These are phyloP conservation scores for Taphrorychus bicolor DNA, from an alignment of 2,888 invertebrate species.

Conservation along the genomic window DNA sequence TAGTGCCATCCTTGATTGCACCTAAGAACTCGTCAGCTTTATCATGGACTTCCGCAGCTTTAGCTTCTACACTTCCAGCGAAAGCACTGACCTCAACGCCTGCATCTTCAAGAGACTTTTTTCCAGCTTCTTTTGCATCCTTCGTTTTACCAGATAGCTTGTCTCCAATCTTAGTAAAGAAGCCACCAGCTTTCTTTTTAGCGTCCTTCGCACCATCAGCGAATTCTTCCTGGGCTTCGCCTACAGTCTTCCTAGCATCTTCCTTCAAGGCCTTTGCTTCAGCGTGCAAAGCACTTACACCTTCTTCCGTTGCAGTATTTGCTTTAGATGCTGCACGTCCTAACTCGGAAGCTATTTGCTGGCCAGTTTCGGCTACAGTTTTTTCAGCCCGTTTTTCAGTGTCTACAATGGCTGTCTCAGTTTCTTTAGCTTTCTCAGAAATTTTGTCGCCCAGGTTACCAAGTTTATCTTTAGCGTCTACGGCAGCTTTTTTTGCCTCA, in stretches of 20 bases:
- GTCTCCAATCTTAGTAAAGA: conserved; percentile 42
- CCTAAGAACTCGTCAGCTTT: background rate
- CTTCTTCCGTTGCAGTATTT: background rate
- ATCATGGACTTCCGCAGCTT: background rate
- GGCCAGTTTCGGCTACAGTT: conserved; percentile 2
- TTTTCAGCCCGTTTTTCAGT: conserved; percentile 11
- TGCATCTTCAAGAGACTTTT: background rate
- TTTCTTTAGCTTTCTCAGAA: conserved; percentile 4
- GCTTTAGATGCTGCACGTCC: background rate
- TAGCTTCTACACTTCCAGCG: background rate
- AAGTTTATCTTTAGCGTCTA: background rate
- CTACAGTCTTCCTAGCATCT: background rate
- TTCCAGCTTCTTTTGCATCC: conserved; percentile 35
- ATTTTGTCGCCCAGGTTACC: background rate
- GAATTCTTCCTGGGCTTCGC: conserved; percentile 34
- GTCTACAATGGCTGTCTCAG: background rate
- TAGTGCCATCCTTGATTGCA: conserved; percentile 39
- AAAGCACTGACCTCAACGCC: background rate
- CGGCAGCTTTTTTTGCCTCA: background rate
- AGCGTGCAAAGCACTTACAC: too few relatives aligned
- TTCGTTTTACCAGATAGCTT: conserved; percentile 42
- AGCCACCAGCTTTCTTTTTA: conserved; percentile 37
- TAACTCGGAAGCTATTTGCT: conserved; percentile 17
- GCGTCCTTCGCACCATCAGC: conserved; percentile 45
- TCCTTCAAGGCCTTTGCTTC: too few relatives aligned